Evolutionary conservation across 2,888 invertebrate species (phyloP), one percentile per base, ranked within the genome.

Genomic region (Nowickia ferox): DNA sequence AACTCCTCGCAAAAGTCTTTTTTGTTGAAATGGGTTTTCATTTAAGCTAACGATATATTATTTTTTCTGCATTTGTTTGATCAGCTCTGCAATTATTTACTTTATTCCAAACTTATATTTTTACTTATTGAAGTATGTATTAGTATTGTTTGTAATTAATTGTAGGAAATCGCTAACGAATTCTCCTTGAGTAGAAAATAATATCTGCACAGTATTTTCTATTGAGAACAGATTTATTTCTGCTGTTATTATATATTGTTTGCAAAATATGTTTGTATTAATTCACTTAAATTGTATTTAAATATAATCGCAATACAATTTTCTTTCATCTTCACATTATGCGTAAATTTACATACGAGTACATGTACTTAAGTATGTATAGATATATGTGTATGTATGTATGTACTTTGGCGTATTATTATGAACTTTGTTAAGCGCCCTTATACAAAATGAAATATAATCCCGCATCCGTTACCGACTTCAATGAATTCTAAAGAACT

Each of bases 401-500:
- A 22, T 6, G 5, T 44, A 44, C 30, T 77, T 77, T 69, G 10
- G 51, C 59, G 59, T 61, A 63, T 53, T 53, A 40, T 78, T 53
- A 17, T 5, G 30, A 30, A 9, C 40, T 40, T 59, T 22, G 9
- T 63, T 22, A 22, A 55, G 17, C n/a, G 15, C 9, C 44, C 8
- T 38, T 55, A 17, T 17, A 22, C 44, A 65, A 40, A 30, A 46
- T 8, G 8, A 19, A 19, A 42, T 13, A 15, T 17, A 40, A n/a
- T 48, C 44, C 77, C 81, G 81, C 63, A 57, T 11, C 81, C 81
- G 69, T 51, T 59, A 78, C 85, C 74, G 81, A 69, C 68, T 65
- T 19, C 74, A 48, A 78, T 74, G 68, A 78, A 78, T 42, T 82
- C 22, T 42, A 74, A 78, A 78, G 63, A 77, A 48, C 30, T 75